Percentiles rank a stretch among this genome's conserved stretches.
phyloP scores from a whole-genome alignment of 1,140 invertebrate genomes.

The Sitobion miscanthi region DNA sequence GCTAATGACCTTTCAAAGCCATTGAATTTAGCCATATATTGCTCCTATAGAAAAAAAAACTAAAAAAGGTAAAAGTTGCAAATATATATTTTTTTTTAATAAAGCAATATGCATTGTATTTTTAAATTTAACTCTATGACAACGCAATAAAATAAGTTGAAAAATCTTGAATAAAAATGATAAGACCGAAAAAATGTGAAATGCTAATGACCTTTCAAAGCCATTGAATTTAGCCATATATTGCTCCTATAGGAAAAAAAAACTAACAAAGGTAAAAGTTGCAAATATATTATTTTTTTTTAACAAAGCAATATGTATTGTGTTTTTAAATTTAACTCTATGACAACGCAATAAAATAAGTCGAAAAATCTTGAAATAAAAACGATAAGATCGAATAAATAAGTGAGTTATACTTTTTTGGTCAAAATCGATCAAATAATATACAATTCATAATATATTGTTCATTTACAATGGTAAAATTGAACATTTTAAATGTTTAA shows the following conservation, averaged over 20 bases:
- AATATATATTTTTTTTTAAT: no score
- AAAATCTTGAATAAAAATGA: not conserved
- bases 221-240: no score
- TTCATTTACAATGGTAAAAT: not conserved
- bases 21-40: not conserved
- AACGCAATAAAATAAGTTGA: not conserved
- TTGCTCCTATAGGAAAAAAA: no score
- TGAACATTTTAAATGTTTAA: not conserved
- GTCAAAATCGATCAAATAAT: not conserved
- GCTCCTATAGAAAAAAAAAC: no score
- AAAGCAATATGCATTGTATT: not conserved
- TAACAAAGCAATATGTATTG: not conserved
- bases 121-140: not conserved
- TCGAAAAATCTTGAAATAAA: not conserved
- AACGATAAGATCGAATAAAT: not conserved
- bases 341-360: not conserved
- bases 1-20: not conserved
- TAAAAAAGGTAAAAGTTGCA: no score
- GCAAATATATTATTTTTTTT: not conserved
- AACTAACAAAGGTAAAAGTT: no score
- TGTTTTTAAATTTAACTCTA: not conserved
- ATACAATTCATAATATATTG: not conserved
- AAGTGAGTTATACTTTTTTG: not conserved
- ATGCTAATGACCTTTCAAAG: no score
- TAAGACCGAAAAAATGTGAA: not conserved